Conservation (phyloP, 37 sponge, comb jelly and placozoan species). For the Ianthella basta region DNA sequence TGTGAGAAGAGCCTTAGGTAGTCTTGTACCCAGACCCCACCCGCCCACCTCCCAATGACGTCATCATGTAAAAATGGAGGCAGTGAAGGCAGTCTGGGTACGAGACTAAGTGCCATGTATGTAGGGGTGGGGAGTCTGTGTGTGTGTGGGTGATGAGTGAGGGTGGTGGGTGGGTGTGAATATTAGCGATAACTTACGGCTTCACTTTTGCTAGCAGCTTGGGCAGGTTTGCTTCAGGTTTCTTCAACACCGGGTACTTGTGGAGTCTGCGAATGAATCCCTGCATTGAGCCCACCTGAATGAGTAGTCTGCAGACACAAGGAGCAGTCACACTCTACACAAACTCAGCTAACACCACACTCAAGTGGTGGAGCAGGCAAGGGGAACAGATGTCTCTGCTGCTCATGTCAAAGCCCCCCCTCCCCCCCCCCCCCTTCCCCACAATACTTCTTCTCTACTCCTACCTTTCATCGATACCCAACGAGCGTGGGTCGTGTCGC, state of each 20-base stretch:
- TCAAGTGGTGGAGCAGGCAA: no score
- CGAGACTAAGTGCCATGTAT: background rate
- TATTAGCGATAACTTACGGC: constrained; percentile 28
- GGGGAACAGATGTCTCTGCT: background rate
- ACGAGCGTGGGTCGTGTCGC: constrained; percentile 44
- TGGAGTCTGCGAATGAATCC: constrained; percentile 66
- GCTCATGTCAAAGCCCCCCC: no score
- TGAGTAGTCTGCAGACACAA: constrained; percentile 16
- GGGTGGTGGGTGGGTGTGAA: no score
- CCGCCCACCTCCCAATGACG: no score
- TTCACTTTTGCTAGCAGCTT: background rate
- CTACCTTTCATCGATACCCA: constrained; percentile 77
- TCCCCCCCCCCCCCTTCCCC: no score
- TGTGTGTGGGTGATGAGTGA: no score
- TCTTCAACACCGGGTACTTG: constrained; percentile 67
- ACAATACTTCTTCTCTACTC: no score
- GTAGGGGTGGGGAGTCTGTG: no score
- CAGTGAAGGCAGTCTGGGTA: background rate
- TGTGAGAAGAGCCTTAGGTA: background rate
- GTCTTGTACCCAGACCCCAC: no score
- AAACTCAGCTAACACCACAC: background rate
- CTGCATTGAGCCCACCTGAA: constrained; percentile 80
- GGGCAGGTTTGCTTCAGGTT: constrained; percentile 8
- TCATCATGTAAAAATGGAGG: background rate
- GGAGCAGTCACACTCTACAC: background rate